Conservation (phyloP, 2,113 vertebrate genomes). For the Pontoporia blainvillei region DNA sequence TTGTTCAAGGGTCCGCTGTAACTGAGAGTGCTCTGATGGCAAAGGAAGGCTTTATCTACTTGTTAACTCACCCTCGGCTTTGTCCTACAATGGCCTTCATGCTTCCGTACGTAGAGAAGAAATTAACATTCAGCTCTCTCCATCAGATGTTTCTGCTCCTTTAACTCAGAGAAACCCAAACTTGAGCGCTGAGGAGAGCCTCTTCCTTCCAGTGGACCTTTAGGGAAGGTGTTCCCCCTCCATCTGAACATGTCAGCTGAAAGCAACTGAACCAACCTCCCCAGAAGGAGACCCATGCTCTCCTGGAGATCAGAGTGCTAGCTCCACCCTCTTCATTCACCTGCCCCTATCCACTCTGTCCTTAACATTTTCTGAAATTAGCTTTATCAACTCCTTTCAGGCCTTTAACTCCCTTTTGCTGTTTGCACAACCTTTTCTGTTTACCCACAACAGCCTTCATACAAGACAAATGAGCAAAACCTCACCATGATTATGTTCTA, state of each 20-base stretch:
- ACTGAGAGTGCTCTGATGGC: not conserved
- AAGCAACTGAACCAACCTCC: not conserved
- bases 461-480: not conserved
- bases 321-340: not conserved
- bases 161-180: not conserved
- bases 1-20: not conserved
- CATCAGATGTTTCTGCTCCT: not conserved
- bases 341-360: not conserved
- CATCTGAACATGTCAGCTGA: not conserved
- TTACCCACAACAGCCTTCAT: not conserved
- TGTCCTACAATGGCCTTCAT: conserved; percentile 33
- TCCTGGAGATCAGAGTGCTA: not conserved
- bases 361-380: conserved; percentile 45
- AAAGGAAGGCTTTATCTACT: conserved; percentile 48
- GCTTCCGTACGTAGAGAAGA: not conserved
- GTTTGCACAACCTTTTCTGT: not conserved
- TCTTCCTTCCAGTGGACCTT: not conserved
- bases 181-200: not conserved
- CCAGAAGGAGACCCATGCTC: not conserved
- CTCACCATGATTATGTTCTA: not conserved
- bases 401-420: not conserved
- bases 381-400: conserved; percentile 3
- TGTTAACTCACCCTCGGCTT: not conserved
- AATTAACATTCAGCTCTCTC: not conserved
- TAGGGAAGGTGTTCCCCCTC: not conserved